phyloP scores from a whole-genome alignment of 2,888 invertebrate genomes.

The Orthosia incerta region DNA sequence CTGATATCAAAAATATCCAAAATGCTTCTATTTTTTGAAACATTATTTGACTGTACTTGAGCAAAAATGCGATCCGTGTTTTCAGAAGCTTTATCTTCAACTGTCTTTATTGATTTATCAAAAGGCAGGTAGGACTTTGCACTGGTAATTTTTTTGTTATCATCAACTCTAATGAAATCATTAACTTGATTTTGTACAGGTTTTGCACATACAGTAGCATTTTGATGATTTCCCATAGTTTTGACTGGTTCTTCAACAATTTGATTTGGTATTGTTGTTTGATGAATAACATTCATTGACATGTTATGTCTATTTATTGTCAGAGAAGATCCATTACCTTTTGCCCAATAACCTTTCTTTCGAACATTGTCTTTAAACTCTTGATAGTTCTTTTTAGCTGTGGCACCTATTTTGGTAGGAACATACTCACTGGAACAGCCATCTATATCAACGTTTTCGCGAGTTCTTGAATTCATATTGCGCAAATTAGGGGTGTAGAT shows the following conservation, averaged over 20 bases:
- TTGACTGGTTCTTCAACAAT: conserved; percentile 36
- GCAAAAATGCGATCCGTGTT: conserved; percentile 80
- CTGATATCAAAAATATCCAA: conserved; percentile 84
- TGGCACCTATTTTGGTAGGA: conserved; percentile 85
- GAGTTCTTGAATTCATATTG: conserved; percentile 80
- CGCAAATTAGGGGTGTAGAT: conserved; percentile 84
- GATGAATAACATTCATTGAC: conserved; percentile 58
- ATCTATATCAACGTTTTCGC: conserved; percentile 77
- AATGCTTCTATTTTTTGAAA: conserved; percentile 83
- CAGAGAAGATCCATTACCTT: conserved; percentile 82
- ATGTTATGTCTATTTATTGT: conserved; percentile 68
- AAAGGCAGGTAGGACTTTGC: conserved; percentile 74
- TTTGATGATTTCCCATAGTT: conserved; percentile 21
- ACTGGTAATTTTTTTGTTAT: conserved; percentile 68
- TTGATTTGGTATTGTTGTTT: conserved; percentile 35
- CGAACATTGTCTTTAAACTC: conserved; percentile 87
- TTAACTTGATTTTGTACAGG: conserved; percentile 46
- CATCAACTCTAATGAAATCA: conserved; percentile 78
- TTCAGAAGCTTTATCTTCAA: conserved; percentile 63
- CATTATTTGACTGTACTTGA: conserved; percentile 79
- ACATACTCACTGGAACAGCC: conserved; percentile 87
- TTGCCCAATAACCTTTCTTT: conserved; percentile 87
- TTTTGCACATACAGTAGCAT: conserved; percentile 29
- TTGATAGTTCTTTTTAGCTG: conserved; percentile 87
- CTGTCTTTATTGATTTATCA: conserved; percentile 67